These are phyloP conservation scores for Teleogryllus occipitalis DNA, from an alignment of 1,140 invertebrate genomes.

Conservation along the genomic window DNA sequence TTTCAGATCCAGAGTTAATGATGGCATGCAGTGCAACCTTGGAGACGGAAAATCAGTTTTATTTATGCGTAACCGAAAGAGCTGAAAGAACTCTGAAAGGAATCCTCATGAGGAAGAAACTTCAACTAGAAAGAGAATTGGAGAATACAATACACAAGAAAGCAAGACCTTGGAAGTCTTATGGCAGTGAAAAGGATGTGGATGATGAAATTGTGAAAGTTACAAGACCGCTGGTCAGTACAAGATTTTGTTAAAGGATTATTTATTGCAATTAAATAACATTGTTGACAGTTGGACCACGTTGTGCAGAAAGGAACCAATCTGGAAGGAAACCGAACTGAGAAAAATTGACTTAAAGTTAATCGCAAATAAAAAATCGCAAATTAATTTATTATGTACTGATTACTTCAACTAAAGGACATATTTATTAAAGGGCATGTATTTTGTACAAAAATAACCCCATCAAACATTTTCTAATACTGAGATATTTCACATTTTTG, in stretches of 20 bases:
- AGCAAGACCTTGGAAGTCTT: constrained; percentile 46
- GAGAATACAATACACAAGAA: constrained; percentile 52
- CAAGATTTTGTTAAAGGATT: not conserved
- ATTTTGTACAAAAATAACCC: no score
- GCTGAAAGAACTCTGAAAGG: constrained; percentile 38
- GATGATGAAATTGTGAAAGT: constrained; percentile 42
- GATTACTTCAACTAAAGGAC: no score
- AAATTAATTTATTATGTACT: no score
- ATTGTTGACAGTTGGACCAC: no score
- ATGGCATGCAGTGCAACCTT: constrained; percentile 56
- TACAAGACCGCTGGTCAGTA: constrained; percentile 38
- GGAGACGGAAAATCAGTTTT: constrained; percentile 54
- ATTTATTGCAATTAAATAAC: no score
- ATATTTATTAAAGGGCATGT: no score
- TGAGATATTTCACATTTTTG: no score
- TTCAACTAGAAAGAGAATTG: constrained; percentile 51
- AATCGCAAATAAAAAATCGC: no score
- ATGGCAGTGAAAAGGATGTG: constrained; percentile 56
- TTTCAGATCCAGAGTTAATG: constrained; percentile 46
- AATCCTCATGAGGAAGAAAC: constrained; percentile 46
- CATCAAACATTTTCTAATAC: no score
- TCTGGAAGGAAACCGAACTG: no score
- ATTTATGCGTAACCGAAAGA: constrained; percentile 52
- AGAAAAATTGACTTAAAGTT: no score
- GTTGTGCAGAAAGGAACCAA: no score